phyloP scores from a whole-genome alignment of 2,888 invertebrate genomes.

The Pammene aurita region DNA sequence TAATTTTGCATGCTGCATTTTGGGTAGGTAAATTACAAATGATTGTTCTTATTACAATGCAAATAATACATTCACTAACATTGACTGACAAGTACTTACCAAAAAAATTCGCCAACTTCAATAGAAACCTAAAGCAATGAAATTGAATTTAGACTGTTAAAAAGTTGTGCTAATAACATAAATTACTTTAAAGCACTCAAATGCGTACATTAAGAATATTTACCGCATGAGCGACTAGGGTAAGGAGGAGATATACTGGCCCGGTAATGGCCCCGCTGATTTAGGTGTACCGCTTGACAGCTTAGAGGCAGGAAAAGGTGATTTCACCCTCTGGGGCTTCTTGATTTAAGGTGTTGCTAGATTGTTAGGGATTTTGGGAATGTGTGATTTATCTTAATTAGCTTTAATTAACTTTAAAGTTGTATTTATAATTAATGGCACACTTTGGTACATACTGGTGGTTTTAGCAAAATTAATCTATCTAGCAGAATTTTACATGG shows the following conservation, averaged over 20 bases:
- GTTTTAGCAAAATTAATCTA: too few species aligned
- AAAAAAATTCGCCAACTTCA: too few species aligned
- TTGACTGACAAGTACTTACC: too few species aligned
- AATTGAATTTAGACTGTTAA: constrained; percentile 17
- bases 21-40: too few species aligned
- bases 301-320: not conserved
- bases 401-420: too few species aligned
- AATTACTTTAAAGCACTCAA: constrained; percentile 25
- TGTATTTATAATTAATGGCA: too few species aligned
- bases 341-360: constrained; percentile 13
- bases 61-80: too few species aligned
- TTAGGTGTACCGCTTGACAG: constrained; percentile 22
- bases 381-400: not conserved
- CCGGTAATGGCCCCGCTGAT: constrained; percentile 30
- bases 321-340: constrained; percentile 12
- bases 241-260: constrained; percentile 25
- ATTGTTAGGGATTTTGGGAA: not conserved
- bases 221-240: constrained; percentile 21
- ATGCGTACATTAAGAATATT: constrained; percentile 35
- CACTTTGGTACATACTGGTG: too few species aligned
- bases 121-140: not conserved
- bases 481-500: too few species aligned
- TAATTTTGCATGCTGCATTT: too few species aligned
- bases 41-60: too few species aligned
- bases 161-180: constrained; percentile 8